These are phyloP conservation scores for Brachystomella parvula DNA, from an alignment of 1,140 invertebrate species.

Conservation along the genomic window DNA sequence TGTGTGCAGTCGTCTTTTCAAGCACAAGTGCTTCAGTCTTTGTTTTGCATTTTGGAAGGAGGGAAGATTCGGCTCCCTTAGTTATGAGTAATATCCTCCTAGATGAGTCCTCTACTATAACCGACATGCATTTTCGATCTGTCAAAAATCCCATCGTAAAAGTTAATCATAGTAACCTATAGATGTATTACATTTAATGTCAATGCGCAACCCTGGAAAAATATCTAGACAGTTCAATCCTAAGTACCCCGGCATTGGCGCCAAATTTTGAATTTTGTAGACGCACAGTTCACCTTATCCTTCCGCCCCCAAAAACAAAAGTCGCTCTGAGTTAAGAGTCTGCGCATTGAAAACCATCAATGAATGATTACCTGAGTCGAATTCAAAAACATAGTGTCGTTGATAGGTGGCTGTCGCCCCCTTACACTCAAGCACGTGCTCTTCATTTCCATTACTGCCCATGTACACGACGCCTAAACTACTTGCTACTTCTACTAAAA, in stretches of 20 bases:
- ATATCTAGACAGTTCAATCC: no score
- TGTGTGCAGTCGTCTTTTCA: constrained; percentile 46
- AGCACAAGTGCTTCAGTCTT: constrained; percentile 44
- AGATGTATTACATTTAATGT: neutral
- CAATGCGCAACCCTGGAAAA: neutral
- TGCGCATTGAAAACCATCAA: neutral
- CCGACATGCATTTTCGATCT: constrained; percentile 59
- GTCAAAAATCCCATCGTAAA: constrained; percentile 52
- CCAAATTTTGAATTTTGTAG: neutral
- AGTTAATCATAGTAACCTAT: neutral
- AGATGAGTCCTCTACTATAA: constrained; percentile 49
- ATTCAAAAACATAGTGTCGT: neutral
- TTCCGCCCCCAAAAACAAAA: no score
- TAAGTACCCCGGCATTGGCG: no score
- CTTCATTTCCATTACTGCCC: constrained; percentile 44
- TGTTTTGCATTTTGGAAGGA: constrained; percentile 53
- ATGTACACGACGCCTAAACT: constrained; percentile 56
- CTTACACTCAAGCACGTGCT: neutral
- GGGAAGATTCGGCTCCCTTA: constrained; percentile 71
- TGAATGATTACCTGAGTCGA: neutral
- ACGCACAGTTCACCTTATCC: no score
- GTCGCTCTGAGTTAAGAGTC: no score
- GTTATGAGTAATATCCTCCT: constrained; percentile 59
- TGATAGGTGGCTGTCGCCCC: neutral
- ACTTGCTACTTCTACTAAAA: constrained; percentile 63